phyloP scores from a whole-genome alignment of 2,113 vertebrate species.

The Polyodon spathula region DNA sequence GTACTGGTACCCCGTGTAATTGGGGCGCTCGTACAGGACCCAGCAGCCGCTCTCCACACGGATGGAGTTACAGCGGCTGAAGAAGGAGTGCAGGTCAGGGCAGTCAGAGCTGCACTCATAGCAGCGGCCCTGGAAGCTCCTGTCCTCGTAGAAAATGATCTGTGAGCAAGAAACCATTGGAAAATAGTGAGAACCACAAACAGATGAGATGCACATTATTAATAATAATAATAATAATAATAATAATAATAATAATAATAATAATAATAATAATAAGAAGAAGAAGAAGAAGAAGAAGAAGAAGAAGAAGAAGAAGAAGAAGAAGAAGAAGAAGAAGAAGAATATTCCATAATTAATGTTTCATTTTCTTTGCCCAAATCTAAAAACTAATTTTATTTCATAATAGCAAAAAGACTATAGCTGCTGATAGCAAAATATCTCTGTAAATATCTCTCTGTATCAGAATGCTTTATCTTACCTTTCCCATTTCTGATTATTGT shows the following conservation, averaged over 20 bases:
- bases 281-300: conserved; percentile 7
- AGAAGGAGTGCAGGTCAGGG: conserved; percentile 41
- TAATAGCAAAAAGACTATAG: no score
- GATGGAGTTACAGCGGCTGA: conserved; percentile 48
- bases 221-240: no score
- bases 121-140: conserved; percentile 41
- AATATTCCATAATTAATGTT: neutral
- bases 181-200: no score
- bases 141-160: conserved; percentile 48
- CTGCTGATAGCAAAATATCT: no score
- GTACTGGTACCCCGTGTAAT: conserved; percentile 45
- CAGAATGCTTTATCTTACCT: conserved; percentile 28
- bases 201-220: no score
- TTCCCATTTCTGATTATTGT: conserved; percentile 36
- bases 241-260: no score
- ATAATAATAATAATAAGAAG: no score
- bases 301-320: conserved; percentile 2
- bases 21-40: conserved; percentile 45
- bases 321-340: neutral
- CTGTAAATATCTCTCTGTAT: no score
- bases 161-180: no score
- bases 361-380: neutral
- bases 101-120: conserved; percentile 44
- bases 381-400: no score
- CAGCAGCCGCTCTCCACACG: conserved; percentile 50